Percentiles rank a stretch among this genome's conserved stretches.
phyloP scores from a whole-genome alignment of 2,113 vertebrate species.

The Trochalopteron elliotii region DNA sequence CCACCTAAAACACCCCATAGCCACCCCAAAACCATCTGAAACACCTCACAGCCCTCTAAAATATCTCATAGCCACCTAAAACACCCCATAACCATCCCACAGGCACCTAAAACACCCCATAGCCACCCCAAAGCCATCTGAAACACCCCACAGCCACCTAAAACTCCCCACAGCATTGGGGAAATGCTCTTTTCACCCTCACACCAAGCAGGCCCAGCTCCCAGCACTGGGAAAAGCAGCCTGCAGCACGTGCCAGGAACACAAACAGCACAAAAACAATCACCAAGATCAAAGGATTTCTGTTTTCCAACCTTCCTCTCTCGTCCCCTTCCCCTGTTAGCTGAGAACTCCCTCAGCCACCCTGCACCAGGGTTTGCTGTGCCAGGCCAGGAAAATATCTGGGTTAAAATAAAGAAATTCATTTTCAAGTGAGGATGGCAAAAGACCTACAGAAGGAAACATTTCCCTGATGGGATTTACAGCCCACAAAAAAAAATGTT shows the following conservation, averaged over 20 bases:
- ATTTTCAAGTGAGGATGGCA: neutral
- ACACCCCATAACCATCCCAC: neutral
- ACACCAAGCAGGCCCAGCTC: neutral
- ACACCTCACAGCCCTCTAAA: rapidly evolving
- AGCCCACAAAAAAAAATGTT: neutral
- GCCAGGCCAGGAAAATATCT: neutral
- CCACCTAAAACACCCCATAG: neutral
- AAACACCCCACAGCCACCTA: neutral
- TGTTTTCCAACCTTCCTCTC: neutral
- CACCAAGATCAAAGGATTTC: neutral
- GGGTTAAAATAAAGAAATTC: neutral
- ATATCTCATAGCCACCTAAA: neutral
- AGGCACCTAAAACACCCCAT: neutral
- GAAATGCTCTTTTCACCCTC: neutral
- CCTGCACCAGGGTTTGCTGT: neutral
- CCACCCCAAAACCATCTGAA: neutral
- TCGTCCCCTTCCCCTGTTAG: rapidly evolving
- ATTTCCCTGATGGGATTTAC: neutral
- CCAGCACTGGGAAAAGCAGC: neutral
- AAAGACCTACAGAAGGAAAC: neutral
- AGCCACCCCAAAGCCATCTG: too few species aligned
- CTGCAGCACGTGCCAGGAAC: rapidly evolving
- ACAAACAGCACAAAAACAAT: neutral
- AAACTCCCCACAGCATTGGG: neutral
- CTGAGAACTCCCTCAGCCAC: neutral